These are phyloP conservation scores for Prosapia bicincta DNA, from an alignment of 2,888 invertebrate species.

Conservation along the genomic window DNA sequence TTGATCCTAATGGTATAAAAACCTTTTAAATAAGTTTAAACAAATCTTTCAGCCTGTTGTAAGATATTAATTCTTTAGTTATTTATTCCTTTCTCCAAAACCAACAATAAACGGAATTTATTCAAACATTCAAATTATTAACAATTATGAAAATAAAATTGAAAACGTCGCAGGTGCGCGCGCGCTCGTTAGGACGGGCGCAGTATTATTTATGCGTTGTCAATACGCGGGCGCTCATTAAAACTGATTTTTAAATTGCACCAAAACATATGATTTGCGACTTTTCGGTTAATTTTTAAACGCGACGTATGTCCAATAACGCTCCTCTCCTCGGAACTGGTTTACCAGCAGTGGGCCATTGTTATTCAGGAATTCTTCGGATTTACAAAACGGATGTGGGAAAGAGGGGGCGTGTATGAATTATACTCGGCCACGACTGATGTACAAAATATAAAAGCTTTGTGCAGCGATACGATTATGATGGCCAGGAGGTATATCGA, in stretches of 20 bases:
- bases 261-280: not conserved
- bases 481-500: not conserved
- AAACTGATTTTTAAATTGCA: not conserved
- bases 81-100: too few species aligned
- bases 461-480: not conserved
- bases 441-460: conserved; percentile 15
- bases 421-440: conserved; percentile 19
- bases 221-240: not conserved
- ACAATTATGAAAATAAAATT: not conserved
- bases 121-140: not conserved
- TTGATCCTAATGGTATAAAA: too few species aligned
- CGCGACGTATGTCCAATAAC: too few species aligned
- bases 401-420: conserved; percentile 17
- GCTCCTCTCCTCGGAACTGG: not conserved
- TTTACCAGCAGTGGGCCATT: not conserved
- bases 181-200: not conserved
- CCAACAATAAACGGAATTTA: too few species aligned
- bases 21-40: too few species aligned
- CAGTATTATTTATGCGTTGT: not conserved
- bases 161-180: not conserved
- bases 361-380: not conserved
- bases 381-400: conserved; percentile 11
- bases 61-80: too few species aligned
- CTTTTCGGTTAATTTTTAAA: not conserved
- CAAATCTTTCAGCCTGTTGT: too few species aligned